Evolutionary conservation across 2,113 vertebrate species (phyloP).

Genomic region (Protobothrops mucrosquamatus): DNA sequence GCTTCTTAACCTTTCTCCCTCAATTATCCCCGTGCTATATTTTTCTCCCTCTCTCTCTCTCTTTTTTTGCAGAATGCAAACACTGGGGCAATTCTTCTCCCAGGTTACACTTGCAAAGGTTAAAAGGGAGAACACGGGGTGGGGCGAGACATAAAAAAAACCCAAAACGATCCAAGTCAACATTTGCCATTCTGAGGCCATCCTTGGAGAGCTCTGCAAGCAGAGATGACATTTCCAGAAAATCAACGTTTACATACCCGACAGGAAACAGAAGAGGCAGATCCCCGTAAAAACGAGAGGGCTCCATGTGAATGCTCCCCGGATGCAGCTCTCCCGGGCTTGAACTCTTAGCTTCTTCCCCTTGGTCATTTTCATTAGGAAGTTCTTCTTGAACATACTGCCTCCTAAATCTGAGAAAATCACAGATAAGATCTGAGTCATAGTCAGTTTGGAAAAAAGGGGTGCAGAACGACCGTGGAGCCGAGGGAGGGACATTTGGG

Average conservation of each 20-base stretch:
- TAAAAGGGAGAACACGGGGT: neutral
- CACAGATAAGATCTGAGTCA: neutral
- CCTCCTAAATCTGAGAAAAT: neutral
- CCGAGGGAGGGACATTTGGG: neutral
- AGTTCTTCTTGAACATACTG: neutral
- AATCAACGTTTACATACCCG: neutral
- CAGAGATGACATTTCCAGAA: neutral
- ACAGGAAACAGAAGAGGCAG: neutral
- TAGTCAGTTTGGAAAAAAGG: neutral
- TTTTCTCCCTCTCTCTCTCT: too few relatives aligned
- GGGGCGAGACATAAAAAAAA: neutral
- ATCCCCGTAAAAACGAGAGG: neutral
- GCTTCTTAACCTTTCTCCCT: slow-evolving; percentile 5
- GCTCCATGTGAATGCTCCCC: neutral
- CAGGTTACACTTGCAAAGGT: neutral
- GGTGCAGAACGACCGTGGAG: neutral
- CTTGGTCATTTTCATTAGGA: rapidly evolving
- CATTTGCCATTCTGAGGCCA: neutral
- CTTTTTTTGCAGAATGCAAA: neutral
- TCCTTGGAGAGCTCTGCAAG: neutral
- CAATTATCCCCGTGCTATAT: neutral
- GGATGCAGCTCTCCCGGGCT: too few relatives aligned
- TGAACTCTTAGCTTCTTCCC: neutral
- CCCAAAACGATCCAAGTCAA: neutral
- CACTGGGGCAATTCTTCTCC: neutral